Evolutionary conservation across 1,140 invertebrate species (phyloP).

Genomic region (Euwallacea fornicatus): DNA sequence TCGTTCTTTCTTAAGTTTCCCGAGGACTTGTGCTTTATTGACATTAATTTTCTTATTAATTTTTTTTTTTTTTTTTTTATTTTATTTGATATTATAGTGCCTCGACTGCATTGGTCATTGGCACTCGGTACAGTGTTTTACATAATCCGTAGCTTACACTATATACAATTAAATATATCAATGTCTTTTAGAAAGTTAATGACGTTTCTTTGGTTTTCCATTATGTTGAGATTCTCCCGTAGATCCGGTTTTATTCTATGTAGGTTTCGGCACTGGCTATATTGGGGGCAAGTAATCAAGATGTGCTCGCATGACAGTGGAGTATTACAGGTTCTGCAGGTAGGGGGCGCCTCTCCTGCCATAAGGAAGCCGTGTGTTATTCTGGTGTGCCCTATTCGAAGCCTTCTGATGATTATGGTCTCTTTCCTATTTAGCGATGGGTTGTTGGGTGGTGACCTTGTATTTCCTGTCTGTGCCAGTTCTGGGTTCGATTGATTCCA

Average conservation of each 20-base stretch:
- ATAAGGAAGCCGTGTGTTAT: constrained; percentile 23
- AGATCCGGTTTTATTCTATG: neutral
- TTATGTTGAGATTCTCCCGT: neutral
- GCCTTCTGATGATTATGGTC: constrained; percentile 14
- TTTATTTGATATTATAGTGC: constrained; percentile 6
- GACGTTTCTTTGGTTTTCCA: neutral
- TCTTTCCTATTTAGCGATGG: constrained; percentile 6
- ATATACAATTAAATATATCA: neutral
- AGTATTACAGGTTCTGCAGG: neutral
- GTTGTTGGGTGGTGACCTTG: neutral
- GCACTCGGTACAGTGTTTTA: neutral
- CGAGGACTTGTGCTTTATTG: too few species aligned
- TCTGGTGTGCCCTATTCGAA: constrained; percentile 24
- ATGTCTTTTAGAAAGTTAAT: neutral
- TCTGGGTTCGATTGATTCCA: neutral
- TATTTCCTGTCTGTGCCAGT: too few species aligned
- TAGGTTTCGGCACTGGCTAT: neutral
- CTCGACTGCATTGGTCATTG: neutral
- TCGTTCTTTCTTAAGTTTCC: too few species aligned
- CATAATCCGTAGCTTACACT: neutral
- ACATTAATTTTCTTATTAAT: too few species aligned
- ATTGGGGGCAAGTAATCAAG: neutral
- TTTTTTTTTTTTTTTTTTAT: too few species aligned
- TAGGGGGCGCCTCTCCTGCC: neutral
- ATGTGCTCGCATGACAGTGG: neutral